Evolutionary conservation across 53 echinoderm and acorn worm genomes (phyloP).

Genomic region (Arbacia lixula): DNA sequence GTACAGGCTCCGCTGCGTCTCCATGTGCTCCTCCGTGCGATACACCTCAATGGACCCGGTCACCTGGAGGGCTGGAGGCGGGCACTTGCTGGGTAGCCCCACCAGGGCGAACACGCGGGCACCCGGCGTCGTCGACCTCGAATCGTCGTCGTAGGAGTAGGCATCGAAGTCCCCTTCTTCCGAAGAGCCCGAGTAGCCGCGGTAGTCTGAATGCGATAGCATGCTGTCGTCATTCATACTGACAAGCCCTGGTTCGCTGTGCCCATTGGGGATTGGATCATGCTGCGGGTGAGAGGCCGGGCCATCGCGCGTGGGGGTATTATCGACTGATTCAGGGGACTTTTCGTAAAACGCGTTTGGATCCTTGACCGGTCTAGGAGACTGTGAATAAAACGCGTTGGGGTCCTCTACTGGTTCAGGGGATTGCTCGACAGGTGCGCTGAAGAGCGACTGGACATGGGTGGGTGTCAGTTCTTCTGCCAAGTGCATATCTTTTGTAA

Average conservation of each 20-base stretch:
- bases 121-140: constrained; percentile 7
- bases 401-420: too few relatives aligned
- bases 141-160: constrained; percentile 28
- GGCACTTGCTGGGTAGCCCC: not conserved
- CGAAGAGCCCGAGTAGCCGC: constrained; percentile 31
- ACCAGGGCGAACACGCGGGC: constrained; percentile 46
- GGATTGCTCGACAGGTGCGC: too few relatives aligned
- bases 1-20: constrained; percentile 15
- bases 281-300: too few relatives aligned
- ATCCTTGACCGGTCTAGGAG: too few relatives aligned
- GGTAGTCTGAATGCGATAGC: constrained; percentile 18
- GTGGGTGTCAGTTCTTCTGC: too few relatives aligned
- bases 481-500: too few relatives aligned
- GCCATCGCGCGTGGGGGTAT: too few relatives aligned
- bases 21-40: constrained; percentile 41
- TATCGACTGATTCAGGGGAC: too few relatives aligned
- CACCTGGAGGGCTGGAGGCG: constrained; percentile 9
- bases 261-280: constrained; percentile 14
- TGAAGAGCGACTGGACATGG: too few relatives aligned
- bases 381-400: too few relatives aligned
- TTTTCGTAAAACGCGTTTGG: too few relatives aligned
- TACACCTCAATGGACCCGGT: constrained; percentile 47
- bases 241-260: constrained; percentile 10
- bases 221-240: constrained; percentile 21
- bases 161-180: not conserved